These are phyloP conservation scores for Tyria jacobaeae DNA, from an alignment of 2,888 invertebrate genomes.

Conservation along the genomic window DNA sequence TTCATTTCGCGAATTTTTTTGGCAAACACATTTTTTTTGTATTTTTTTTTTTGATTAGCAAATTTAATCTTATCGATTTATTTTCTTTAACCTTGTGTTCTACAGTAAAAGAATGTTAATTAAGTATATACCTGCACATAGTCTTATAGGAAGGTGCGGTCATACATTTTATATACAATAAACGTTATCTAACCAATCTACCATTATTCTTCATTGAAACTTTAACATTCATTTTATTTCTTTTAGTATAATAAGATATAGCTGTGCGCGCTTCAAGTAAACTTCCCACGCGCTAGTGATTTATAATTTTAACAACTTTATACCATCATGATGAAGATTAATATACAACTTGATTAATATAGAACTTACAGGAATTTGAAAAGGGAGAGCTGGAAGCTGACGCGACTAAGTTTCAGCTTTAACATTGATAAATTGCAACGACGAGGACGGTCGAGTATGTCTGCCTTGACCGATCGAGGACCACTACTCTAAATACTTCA, in stretches of 20 bases:
- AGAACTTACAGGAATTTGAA: conserved; percentile 41
- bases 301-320: conserved; percentile 34
- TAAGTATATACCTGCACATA: too few species aligned
- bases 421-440: conserved; percentile 41
- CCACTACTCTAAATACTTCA: conserved; percentile 8
- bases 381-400: conserved; percentile 25
- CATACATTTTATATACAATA: background rate
- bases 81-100: too few species aligned
- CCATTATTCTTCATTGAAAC: conserved; percentile 2
- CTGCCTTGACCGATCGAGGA: conserved; percentile 21
- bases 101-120: background rate
- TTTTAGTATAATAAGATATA: background rate
- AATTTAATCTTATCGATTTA: too few species aligned
- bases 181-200: background rate
- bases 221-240: background rate
- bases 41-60: too few species aligned
- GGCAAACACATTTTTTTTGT: too few species aligned
- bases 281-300: conserved; percentile 23
- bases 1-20: too few species aligned
- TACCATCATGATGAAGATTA: conserved; percentile 40
- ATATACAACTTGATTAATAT: conserved; percentile 27
- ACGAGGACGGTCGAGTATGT: conserved; percentile 17
- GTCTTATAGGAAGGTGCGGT: too few species aligned
- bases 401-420: conserved; percentile 32
- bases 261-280: conserved; percentile 12